Conservation (phyloP, 2,113 vertebrate species). For the Epinephelus cyanopodus region DNA sequence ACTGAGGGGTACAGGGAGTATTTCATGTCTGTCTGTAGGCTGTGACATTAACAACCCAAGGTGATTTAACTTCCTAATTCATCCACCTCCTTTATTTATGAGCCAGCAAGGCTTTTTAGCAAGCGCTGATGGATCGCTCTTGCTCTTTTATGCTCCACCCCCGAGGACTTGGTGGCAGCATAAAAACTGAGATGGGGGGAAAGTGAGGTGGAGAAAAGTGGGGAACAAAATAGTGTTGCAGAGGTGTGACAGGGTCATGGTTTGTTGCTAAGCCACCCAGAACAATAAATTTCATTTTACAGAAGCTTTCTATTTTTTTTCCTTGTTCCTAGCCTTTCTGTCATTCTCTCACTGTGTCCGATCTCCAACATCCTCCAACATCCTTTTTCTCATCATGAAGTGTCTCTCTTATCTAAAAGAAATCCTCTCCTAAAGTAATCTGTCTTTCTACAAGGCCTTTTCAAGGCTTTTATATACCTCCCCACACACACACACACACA, state of each 20-base stretch:
- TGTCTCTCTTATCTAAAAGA: constrained; percentile 42
- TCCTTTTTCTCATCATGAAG: constrained; percentile 52
- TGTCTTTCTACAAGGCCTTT: constrained; percentile 19
- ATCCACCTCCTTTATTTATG: constrained; percentile 71
- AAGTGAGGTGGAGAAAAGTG: constrained; percentile 25
- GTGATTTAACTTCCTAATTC: constrained; percentile 80
- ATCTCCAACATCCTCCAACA: constrained; percentile 27
- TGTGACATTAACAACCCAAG: constrained; percentile 67
- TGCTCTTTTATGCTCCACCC: constrained; percentile 53
- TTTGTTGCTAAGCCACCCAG: constrained; percentile 48
- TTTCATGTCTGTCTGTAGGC: constrained; percentile 72
- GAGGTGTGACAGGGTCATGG: constrained; percentile 51
- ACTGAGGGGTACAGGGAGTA: constrained; percentile 45
- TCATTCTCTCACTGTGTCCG: constrained; percentile 24
- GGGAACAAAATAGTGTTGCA: constrained; percentile 57
- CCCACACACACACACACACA: not conserved
- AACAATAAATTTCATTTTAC: constrained; percentile 58
- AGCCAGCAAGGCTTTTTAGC: constrained; percentile 69
- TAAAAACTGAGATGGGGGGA: constrained; percentile 50
- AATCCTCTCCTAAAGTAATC: constrained; percentile 47
- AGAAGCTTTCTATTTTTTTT: constrained; percentile 19
- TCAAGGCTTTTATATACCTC: not conserved
- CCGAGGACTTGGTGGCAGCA: constrained; percentile 43
- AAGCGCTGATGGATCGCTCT: constrained; percentile 64
- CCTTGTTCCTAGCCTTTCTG: constrained; percentile 22